Conservation (phyloP, 2,113 vertebrate genomes). For the Rhea pennata region DNA sequence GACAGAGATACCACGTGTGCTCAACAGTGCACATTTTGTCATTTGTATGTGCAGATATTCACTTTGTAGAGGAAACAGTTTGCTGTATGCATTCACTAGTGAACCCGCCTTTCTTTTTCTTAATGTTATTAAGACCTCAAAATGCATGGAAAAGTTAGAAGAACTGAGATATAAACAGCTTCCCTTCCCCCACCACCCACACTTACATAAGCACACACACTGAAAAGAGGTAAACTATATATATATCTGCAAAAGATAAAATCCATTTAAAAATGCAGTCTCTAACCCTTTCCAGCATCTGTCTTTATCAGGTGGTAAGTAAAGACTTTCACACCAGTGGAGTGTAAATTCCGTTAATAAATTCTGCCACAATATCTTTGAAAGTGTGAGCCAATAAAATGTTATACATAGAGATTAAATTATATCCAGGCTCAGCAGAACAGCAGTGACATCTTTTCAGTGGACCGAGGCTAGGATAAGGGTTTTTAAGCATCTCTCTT, state of each 20-base stretch:
- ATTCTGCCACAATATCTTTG: neutral
- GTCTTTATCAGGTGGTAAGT: constrained; percentile 10
- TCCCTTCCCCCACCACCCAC: neutral
- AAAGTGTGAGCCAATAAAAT: neutral
- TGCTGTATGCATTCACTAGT: neutral
- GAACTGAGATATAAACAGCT: neutral
- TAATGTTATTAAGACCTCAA: neutral
- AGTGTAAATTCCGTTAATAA: constrained; percentile 28
- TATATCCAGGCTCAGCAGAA: neutral
- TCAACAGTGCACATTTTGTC: neutral
- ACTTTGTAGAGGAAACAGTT: neutral
- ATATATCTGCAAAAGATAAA: neutral
- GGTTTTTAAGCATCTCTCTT: neutral
- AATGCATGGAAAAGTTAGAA: neutral
- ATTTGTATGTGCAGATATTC: neutral
- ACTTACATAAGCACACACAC: neutral
- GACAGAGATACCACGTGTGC: neutral
- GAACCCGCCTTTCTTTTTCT: neutral
- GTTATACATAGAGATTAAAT: constrained; percentile 7
- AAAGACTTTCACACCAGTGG: neutral
- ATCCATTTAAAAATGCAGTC: constrained; percentile 10
- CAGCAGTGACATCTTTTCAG: neutral
- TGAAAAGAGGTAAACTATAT: neutral
- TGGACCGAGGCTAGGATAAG: neutral
- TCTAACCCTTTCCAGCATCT: neutral